Conservation (phyloP, 2,797 vertebrate species). For the Neosilurus hyrtlii region DNA sequence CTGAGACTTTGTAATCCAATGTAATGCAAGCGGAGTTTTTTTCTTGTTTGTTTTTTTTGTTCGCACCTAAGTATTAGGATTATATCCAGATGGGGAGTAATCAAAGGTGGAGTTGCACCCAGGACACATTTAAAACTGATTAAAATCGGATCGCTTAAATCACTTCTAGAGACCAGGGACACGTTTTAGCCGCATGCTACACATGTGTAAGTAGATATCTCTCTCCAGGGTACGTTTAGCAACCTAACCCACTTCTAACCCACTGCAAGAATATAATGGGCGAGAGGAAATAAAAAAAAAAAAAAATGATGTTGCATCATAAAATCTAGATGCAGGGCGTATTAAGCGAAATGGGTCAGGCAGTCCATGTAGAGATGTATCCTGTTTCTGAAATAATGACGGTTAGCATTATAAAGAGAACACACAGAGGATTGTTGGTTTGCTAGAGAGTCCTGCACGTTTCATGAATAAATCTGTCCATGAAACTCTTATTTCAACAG, state of each 20-base stretch:
- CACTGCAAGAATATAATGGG: neutral
- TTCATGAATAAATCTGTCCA: neutral
- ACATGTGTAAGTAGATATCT: neutral
- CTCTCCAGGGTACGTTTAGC: neutral
- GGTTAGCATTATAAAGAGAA: neutral
- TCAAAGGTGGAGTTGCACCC: neutral
- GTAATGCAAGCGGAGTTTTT: neutral
- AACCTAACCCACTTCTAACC: neutral
- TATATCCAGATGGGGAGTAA: constrained; percentile 15
- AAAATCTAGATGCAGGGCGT: neutral
- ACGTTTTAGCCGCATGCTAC: neutral
- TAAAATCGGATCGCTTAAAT: constrained; percentile 12
- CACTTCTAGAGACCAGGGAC: neutral
- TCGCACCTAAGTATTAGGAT: constrained; percentile 4
- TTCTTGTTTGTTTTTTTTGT: neutral
- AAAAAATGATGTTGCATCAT: neutral
- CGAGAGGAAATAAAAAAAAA: too few species aligned
- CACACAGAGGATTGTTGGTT: neutral
- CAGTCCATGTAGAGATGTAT: neutral
- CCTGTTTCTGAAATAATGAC: neutral
- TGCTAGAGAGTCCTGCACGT: neutral
- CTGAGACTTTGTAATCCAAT: neutral
- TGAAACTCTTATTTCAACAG: neutral
- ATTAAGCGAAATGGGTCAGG: neutral
- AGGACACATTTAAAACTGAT: constrained; percentile 20